Evolutionary conservation across 2,888 invertebrate species (phyloP), one percentile per base, ranked within the genome.

Genomic region (Philereme transversata): DNA sequence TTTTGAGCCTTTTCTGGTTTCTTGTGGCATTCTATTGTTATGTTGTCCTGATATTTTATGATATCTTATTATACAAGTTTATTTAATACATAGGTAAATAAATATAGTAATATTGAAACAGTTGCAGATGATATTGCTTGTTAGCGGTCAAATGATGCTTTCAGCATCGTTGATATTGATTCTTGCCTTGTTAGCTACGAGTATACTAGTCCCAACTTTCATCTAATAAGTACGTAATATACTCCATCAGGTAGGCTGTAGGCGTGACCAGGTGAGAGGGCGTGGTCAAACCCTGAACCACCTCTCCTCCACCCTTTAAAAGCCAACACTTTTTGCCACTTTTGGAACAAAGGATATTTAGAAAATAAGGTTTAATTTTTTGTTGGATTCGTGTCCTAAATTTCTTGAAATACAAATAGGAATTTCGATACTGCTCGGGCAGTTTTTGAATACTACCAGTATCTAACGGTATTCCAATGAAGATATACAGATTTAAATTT

Each of bases 261-360:
- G 84, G 83, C 83, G 83, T 80, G 71, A 69, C 70, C 75, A 76
- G 79, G 80, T 82, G 72, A 76, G 76, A 52, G 73, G 84, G 83
- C 82, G 83, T 82, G 81, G 75, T 78, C 66, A 53, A 65, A 75
- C 75, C 76, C 72, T 69, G 60, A 65, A 72, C 50, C 48, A 57
- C 48, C 11, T 48, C 60, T 55, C 59, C 56, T 65, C 69, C 68
- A 59, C 66, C 64, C 66, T 57, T 56, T 36, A 7, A 4, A 54
- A 22, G 50, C 47, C 58, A 60, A 62, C 54, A 58, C 62, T 57
- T 67, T 61, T 49, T 57, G 55, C 59, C 47, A 57, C 49, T 43
- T 56, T 60, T 51, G 38, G 50, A 65, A 54, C 47, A 38, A 57
- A 38, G 40, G 22, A 33, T n/a, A 22, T 2, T 1, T 22, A 43